These are phyloP conservation scores for Drosophila subquinaria DNA, from an alignment of 2,888 invertebrate species.

Conservation along the genomic window DNA sequence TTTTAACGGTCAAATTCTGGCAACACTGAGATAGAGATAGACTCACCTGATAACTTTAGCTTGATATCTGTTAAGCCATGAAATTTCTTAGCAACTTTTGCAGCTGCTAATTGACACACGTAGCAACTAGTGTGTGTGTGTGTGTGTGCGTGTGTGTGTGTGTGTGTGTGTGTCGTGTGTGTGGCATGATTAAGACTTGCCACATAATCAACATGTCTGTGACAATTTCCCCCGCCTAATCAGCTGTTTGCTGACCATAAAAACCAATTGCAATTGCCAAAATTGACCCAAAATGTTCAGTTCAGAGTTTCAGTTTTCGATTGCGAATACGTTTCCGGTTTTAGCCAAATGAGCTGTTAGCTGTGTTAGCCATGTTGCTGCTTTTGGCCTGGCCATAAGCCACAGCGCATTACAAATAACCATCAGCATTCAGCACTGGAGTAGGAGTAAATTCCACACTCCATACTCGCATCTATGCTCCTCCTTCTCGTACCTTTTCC, in stretches of 20 bases:
- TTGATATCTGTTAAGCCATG: slow-evolving; percentile 14
- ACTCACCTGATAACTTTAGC: slow-evolving; percentile 1
- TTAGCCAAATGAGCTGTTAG: slow-evolving; percentile 18
- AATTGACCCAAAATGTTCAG: slow-evolving; percentile 23
- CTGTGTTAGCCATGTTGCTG: neutral
- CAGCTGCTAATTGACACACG: slow-evolving; percentile 64
- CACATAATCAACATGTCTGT: slow-evolving; percentile 41
- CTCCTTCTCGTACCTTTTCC: neutral
- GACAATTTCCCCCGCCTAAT: neutral
- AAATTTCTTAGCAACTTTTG: slow-evolving; percentile 45
- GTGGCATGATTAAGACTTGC: slow-evolving; percentile 39
- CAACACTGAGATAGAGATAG: too few relatives aligned
- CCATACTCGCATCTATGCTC: neutral
- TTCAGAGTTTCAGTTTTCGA: neutral
- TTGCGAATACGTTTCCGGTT: slow-evolving; percentile 18
- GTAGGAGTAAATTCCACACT: neutral
- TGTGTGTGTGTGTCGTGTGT: neutral
- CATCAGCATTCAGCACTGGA: slow-evolving; percentile 2
- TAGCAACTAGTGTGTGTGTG: slow-evolving; percentile 20
- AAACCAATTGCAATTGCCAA: slow-evolving; percentile 23
- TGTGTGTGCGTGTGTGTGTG: neutral
- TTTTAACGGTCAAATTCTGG: too few relatives aligned
- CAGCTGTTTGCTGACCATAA: neutral
- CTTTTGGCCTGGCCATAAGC: slow-evolving; percentile 9
- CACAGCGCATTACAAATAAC: slow-evolving; percentile 44